Conservation (phyloP, 1,140 invertebrate species). For the Rhyzopertha dominica region DNA sequence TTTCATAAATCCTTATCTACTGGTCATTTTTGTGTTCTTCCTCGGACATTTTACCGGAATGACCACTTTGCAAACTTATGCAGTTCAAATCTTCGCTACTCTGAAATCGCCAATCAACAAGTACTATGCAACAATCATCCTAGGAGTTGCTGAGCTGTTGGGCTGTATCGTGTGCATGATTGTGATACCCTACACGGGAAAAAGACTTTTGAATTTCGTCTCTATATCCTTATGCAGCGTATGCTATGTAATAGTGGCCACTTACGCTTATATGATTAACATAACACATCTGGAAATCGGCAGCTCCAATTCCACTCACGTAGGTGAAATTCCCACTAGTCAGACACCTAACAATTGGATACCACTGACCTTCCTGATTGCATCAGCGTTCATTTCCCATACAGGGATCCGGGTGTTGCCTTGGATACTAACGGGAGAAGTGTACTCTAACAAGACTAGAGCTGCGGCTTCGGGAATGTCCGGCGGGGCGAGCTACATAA, state of each 20-base stretch:
- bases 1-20: constrained; percentile 58
- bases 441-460: constrained; percentile 58
- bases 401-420: constrained; percentile 63
- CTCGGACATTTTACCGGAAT: constrained; percentile 65
- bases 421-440: constrained; percentile 72
- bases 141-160: constrained; percentile 62
- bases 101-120: constrained; percentile 66
- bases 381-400: constrained; percentile 61
- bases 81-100: constrained; percentile 63
- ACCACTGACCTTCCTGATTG: constrained; percentile 58
- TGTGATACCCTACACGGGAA: constrained; percentile 64
- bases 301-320: not conserved
- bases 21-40: constrained; percentile 62
- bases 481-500: constrained; percentile 64
- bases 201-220: constrained; percentile 60
- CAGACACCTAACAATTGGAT: constrained; percentile 54
- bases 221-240: constrained; percentile 58
- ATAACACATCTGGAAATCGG: constrained; percentile 18
- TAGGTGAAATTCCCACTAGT: not conserved
- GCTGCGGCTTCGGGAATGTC: constrained; percentile 61
- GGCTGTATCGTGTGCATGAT: constrained; percentile 59
- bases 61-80: constrained; percentile 64
- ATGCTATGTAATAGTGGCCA: constrained; percentile 56
- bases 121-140: constrained; percentile 64
- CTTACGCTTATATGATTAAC: constrained; percentile 50